Evolutionary conservation across 2,797 vertebrate species (phyloP).

Genomic region (Channa striata): DNA sequence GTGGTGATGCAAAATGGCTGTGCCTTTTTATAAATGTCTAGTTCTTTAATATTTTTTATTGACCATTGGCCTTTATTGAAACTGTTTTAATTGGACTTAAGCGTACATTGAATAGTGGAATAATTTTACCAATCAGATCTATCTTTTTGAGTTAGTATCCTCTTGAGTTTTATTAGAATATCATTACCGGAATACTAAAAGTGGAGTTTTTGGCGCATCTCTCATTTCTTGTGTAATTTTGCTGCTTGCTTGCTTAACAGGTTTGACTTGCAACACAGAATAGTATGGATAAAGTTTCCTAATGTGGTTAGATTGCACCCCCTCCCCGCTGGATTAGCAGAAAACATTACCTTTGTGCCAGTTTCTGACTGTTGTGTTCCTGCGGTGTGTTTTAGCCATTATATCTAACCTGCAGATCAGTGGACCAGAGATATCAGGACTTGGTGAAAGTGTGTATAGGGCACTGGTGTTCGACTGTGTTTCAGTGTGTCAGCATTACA

Average conservation of each 20-base stretch:
- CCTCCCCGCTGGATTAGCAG: slow-evolving; percentile 57
- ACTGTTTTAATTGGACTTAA: slow-evolving; percentile 35
- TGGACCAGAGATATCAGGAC: slow-evolving; percentile 37
- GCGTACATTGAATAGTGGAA: slow-evolving; percentile 12
- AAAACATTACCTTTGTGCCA: slow-evolving; percentile 62
- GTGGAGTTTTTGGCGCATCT: slow-evolving; percentile 40
- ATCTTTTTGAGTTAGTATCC: slow-evolving; percentile 17
- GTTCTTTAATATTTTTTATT: slow-evolving; percentile 42
- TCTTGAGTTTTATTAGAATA: slow-evolving; percentile 33
- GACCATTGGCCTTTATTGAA: slow-evolving; percentile 51
- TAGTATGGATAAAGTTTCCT: slow-evolving; percentile 75
- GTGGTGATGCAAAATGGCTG: slow-evolving; percentile 17
- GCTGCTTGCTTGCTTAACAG: slow-evolving; percentile 67
- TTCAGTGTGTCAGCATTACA: slow-evolving; percentile 76
- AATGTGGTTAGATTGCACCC: slow-evolving; percentile 65
- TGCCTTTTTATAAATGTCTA: slow-evolving; percentile 19
- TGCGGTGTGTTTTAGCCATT: slow-evolving; percentile 36
- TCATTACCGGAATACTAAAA: slow-evolving; percentile 37
- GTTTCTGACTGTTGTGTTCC: slow-evolving; percentile 32
- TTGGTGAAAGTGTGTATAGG: slow-evolving; percentile 55
- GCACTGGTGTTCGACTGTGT: slow-evolving; percentile 57
- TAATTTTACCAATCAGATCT: slow-evolving; percentile 27
- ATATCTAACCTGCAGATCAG: slow-evolving; percentile 36
- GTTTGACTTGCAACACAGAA: slow-evolving; percentile 70
- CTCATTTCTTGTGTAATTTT: slow-evolving; percentile 74